Percentiles rank a stretch among this genome's conserved stretches.
phyloP scores from a whole-genome alignment of 2,113 vertebrate species.

The Oceanites oceanicus region DNA sequence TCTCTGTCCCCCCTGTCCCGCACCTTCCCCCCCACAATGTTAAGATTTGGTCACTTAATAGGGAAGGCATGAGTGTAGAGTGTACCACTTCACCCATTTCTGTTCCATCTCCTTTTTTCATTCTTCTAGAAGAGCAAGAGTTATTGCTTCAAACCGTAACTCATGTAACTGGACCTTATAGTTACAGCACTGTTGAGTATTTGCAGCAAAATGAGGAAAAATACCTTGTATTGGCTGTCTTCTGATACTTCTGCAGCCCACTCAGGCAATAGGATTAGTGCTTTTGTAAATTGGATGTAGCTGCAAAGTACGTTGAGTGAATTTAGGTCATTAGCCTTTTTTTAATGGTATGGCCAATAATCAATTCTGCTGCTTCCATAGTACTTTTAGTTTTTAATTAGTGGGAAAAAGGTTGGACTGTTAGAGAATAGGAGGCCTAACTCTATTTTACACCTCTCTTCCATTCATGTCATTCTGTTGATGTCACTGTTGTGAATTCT shows the following conservation, averaged over 20 bases:
- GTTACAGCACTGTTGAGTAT: background rate
- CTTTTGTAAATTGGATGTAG: background rate
- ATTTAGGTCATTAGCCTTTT: background rate
- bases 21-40: background rate
- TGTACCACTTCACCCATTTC: constrained; percentile 40
- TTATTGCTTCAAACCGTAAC: background rate
- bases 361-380: background rate
- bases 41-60: background rate
- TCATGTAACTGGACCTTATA: background rate
- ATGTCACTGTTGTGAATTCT: constrained; percentile 57
- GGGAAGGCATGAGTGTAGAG: constrained; percentile 12
- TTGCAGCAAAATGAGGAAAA: background rate
- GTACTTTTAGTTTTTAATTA: background rate
- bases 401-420: background rate
- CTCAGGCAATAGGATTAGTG: background rate
- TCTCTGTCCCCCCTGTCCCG: background rate
- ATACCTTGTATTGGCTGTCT: background rate
- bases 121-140: constrained; percentile 14
- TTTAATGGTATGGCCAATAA: background rate
- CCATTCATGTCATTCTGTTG: constrained; percentile 58
- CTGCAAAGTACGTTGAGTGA: background rate
- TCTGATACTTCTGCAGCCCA: background rate
- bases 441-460: constrained; percentile 45
- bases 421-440: background rate
- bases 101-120: constrained; percentile 45